Base-by-base conservation (phyloP, 23 tunicate species). In the Diplosoma virens region DNA sequence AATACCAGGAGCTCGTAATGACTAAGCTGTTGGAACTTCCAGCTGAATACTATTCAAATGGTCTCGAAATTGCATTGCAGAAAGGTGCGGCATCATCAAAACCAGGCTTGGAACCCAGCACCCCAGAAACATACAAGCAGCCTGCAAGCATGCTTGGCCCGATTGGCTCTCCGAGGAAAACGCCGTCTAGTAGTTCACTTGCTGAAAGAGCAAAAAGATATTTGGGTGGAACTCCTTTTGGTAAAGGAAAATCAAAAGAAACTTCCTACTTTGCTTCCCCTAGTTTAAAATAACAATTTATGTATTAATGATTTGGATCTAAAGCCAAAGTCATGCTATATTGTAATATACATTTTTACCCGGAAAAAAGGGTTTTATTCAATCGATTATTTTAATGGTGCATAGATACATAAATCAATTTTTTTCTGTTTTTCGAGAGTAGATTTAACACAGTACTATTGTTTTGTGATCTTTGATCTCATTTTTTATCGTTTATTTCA, bases 151-250 rank as follows among this genome's bases (percentile, higher is more conserved):
- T 81, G 77, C 75, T 92, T 47, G 97, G 92, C 24, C 87, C 97
- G 5, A 53, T 92, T 1, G 81, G 85, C 21, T 85, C 92, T 20
- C 97, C 97, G 32, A 84, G 74, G 66, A 92, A 92, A 46, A 92
- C 97, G 0, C 91, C 97, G 26, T 81, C 88, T 21, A 79, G 91
- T 67, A 81, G 73, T 48, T 92, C 97, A 11, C 80, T 92, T n/a
- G 91, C 97, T 16, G 97, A 85, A 53, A 61, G 92, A 36, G 97
- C 97, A 0, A 85, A 76, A 79, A 81, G 77, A 32, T 92, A 92
- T 78, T 47, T 90, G 27, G 79, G 85, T 72, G 96, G 96, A 45
- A 89, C 96, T 21, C 95, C 95, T 80, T 84, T 84, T 67, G 89
- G 89, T 21, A 69, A 80, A 30, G 89, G 89, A 54, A 84, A 84